phyloP scores from a whole-genome alignment of 37 sponge, comb jelly and placozoan species.

The Geodia barretti region DNA sequence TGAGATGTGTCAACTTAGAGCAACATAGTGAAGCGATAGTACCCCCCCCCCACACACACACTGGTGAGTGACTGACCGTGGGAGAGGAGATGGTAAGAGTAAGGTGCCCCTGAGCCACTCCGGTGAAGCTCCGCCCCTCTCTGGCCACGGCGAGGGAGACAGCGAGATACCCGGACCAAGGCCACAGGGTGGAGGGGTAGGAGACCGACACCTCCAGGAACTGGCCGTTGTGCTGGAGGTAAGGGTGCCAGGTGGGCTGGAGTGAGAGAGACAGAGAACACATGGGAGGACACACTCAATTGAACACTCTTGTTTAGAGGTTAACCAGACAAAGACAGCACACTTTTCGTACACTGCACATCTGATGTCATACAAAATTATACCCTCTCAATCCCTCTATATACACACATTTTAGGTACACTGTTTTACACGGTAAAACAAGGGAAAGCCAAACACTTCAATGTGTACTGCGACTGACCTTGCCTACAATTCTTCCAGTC shows the following conservation, averaged over 20 bases:
- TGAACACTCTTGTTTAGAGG: too few species aligned
- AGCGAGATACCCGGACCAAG: conserved; percentile 98
- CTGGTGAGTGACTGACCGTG: conserved; percentile 39
- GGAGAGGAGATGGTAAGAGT: conserved; percentile 74
- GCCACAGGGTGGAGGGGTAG: conserved; percentile 89
- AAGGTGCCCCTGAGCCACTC: conserved; percentile 78
- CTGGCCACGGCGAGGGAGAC: conserved; percentile 73
- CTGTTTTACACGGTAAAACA: too few species aligned
- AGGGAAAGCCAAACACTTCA: neutral
- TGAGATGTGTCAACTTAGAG: too few species aligned
- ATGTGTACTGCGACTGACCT: conserved; percentile 43
- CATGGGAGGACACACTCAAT: too few species aligned
- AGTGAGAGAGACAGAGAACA: neutral
- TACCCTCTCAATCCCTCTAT: too few species aligned
- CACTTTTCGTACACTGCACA: too few species aligned
- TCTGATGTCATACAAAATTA: too few species aligned
- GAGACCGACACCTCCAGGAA: conserved; percentile 84
- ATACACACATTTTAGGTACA: too few species aligned
- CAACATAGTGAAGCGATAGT: too few species aligned
- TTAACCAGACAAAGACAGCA: too few species aligned
- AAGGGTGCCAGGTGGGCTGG: conserved; percentile 91
- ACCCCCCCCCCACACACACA: too few species aligned
- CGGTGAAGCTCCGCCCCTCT: conserved; percentile 52
- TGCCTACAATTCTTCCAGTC: conserved; percentile 74
- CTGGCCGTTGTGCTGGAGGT: conserved; percentile 66